Percentiles rank a stretch among this genome's conserved stretches.
These are phyloP conservation scores for Limnephilus lunatus DNA, from an alignment of 2,888 invertebrate species.

Conservation along the genomic window DNA sequence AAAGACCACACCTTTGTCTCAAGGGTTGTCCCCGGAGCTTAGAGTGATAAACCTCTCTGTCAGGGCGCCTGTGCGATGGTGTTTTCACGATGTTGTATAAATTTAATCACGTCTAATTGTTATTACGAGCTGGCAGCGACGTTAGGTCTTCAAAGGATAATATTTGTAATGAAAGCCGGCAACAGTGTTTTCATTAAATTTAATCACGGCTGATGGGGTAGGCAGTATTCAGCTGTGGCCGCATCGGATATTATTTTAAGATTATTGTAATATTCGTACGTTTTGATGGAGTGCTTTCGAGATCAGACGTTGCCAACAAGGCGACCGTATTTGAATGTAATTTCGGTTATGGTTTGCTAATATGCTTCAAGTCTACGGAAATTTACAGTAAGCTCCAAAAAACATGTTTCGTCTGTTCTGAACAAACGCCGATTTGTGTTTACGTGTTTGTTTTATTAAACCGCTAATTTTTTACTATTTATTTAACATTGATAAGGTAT, in stretches of 20 bases:
- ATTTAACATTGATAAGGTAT: neutral
- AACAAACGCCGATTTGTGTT: neutral
- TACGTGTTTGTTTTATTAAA: neutral
- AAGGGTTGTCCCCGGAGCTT: neutral
- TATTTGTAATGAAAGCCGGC: conserved; percentile 45
- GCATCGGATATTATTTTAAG: neutral
- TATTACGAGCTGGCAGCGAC: conserved; percentile 22
- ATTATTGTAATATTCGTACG: neutral
- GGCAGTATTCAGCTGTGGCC: neutral
- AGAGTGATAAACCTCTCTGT: conserved; percentile 25
- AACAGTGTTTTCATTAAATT: conserved; percentile 44
- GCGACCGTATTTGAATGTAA: neutral
- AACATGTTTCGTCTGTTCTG: neutral
- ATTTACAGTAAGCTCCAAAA: neutral
- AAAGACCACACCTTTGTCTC: neutral
- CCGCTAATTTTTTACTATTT: neutral
- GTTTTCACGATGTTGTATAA: conserved; percentile 33
- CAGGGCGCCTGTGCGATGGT: neutral
- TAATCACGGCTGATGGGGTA: conserved; percentile 38
- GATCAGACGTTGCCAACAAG: neutral
- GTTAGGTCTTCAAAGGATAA: conserved; percentile 29
- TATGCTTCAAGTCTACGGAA: neutral
- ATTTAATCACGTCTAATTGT: conserved; percentile 51
- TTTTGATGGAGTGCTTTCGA: neutral
- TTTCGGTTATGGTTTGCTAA: neutral